Evolutionary conservation across 2,888 invertebrate genomes (phyloP), one percentile per base, ranked within the genome.

Genomic region (Epinotia brunnichana): DNA sequence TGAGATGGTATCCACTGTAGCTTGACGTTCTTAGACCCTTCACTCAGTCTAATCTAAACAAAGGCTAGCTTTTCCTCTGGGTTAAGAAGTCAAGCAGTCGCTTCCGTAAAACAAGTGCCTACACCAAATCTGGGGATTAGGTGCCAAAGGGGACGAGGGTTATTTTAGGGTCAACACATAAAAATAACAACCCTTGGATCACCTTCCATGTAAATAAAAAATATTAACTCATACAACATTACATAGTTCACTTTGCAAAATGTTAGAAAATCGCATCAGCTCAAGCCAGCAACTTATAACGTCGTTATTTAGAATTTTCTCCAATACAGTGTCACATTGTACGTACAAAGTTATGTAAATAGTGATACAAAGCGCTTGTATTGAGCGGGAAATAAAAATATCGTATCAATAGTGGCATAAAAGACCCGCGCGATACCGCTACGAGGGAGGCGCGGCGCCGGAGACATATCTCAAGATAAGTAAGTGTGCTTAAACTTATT

Each of bases 301-400:
- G 17, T 41, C 39, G 66, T 66, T 66, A 66, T 66, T 53, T 13
- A 41, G 56, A 41, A 66, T 66, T 56, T 41, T 66, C 54, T 41
- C 54, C n/a, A 4, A 66, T 66, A 66, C 53, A 64, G 29, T 11
- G 64, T n/a, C 48, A 29, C 54, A 67, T 67, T 71, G 66, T 72
- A 61, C 59, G 54, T 59, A 56, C 56, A 56, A 64, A 70, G 61
- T 67, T 56, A 75, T 69, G 70, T 73, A 74, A 69, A 75, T 76
- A 56, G 60, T 70, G 69, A 74, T 67, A 76, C 77, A 74, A 77
- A 76, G 80, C 76, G 71, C 60, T 67, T 76, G 83, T 86, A 85
- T 87, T 83, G 87, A 87, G 79, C 84, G 85, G 83, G 89, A 90
- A 91, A 92, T 92, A 91, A 90, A 91, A 91, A 91, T 90, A 89